Evolutionary conservation across 2,113 vertebrate species (phyloP).

Genomic region (Caranx ignobilis): DNA sequence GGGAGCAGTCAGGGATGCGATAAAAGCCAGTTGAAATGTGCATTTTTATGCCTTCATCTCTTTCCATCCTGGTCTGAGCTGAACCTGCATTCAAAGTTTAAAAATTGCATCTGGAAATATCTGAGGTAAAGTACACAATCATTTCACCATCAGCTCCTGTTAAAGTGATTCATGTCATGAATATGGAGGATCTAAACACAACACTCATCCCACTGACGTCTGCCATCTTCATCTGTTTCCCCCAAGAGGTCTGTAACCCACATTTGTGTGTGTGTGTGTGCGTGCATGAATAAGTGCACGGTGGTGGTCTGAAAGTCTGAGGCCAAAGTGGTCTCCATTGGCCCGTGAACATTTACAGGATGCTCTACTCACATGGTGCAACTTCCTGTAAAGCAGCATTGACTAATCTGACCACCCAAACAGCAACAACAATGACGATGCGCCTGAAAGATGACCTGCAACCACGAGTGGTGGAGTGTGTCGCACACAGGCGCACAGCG

Average conservation of each 20-base stretch:
- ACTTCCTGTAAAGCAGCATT: conserved; percentile 52
- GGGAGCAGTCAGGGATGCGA: neutral
- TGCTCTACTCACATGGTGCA: neutral
- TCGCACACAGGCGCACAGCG: neutral
- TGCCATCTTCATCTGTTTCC: neutral
- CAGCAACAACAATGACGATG: conserved; percentile 36
- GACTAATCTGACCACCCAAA: conserved; percentile 61
- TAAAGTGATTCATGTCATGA: conserved; percentile 19
- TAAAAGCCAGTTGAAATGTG: conserved; percentile 11
- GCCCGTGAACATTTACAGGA: neutral
- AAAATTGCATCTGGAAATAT: conserved; percentile 10
- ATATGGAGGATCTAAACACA: neutral
- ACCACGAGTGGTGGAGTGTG: neutral
- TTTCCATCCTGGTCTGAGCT: conserved; percentile 1
- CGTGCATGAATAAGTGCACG: no score
- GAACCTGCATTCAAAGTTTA: conserved; percentile 10
- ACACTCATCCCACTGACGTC: neutral
- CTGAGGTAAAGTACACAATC: neutral
- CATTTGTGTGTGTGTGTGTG: neutral
- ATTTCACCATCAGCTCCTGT: conserved; percentile 20
- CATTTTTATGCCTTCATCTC: neutral
- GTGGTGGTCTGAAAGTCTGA: no score
- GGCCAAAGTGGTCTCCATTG: neutral
- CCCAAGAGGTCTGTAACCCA: neutral
- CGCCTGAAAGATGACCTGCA: conserved; percentile 33